Evolutionary conservation across 1,140 invertebrate genomes (phyloP).

Genomic region (Apis dorsata): DNA sequence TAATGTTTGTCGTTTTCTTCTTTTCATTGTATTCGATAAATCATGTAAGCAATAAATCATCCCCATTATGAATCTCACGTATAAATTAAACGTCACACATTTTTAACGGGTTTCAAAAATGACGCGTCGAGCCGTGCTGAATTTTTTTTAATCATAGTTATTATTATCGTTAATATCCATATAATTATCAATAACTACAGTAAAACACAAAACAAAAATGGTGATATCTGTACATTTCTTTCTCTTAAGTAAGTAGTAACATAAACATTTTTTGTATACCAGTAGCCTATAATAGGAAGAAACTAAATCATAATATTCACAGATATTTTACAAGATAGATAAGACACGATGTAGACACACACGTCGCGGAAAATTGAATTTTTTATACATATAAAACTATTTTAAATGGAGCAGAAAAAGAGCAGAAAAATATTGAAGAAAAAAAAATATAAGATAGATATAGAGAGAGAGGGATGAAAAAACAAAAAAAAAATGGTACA

Average conservation of each 20-base stretch:
- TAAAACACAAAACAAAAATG: constrained; percentile 81
- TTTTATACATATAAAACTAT: constrained; percentile 12
- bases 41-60: neutral
- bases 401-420: constrained; percentile 9
- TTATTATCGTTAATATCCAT: constrained; percentile 82
- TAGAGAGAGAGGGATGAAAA: constrained; percentile 3
- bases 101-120: constrained; percentile 47
- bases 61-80: neutral
- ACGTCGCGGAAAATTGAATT: constrained; percentile 60
- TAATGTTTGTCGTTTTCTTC: neutral
- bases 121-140: constrained; percentile 58
- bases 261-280: constrained; percentile 78
- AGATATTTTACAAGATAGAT: constrained; percentile 80
- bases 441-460: neutral
- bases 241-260: constrained; percentile 78
- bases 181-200: constrained; percentile 81
- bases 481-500: constrained; percentile 34
- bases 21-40: neutral
- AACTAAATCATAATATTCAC: constrained; percentile 81
- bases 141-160: constrained; percentile 80
- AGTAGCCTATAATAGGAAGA: constrained; percentile 80
- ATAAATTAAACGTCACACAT: neutral
- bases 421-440: neutral
- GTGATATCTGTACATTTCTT: constrained; percentile 79
- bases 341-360: constrained; percentile 68